These are phyloP conservation scores for Platerodrilus igneus DNA, from an alignment of 2,888 invertebrate genomes.

Conservation along the genomic window DNA sequence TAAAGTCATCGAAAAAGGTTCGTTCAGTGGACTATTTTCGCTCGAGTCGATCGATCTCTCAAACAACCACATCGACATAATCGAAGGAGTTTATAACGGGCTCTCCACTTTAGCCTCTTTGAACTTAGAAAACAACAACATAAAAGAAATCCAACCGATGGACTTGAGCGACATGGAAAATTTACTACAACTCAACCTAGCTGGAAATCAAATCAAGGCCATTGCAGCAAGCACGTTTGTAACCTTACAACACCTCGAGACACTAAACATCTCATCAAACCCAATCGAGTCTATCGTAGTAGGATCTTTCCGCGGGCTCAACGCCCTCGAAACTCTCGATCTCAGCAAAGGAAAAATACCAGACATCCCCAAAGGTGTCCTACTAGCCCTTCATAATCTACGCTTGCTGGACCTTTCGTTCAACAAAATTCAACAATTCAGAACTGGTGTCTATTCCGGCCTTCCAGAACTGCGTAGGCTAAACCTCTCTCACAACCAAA, in stretches of 20 bases:
- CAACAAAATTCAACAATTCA: conserved; percentile 36
- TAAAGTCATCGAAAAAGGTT: conserved; percentile 31
- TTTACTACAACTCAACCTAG: conserved; percentile 35
- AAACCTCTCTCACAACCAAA: conserved; percentile 36
- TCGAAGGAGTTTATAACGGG: conserved; percentile 26
- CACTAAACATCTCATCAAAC: conserved; percentile 37
- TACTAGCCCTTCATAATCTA: conserved; percentile 35
- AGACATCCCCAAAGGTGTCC: conserved; percentile 31
- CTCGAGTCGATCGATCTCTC: conserved; percentile 37
- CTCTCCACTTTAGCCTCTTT: conserved; percentile 32
- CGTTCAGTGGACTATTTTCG: conserved; percentile 38
- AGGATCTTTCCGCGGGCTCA: conserved; percentile 36
- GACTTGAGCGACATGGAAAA: conserved; percentile 37
- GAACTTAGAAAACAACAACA: conserved; percentile 37
- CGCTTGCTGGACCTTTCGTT: conserved; percentile 34
- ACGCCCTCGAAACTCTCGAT: conserved; percentile 37
- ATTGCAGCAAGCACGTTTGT: conserved; percentile 29
- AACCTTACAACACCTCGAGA: conserved; percentile 29
- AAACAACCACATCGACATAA: conserved; percentile 33
- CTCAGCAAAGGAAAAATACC: conserved; percentile 36
- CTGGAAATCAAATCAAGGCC: conserved; percentile 33
- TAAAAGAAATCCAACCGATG: conserved; percentile 30
- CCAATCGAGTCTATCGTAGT: conserved; percentile 31
- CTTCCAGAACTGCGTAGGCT: conserved; percentile 40
- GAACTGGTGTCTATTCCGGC: conserved; percentile 39